Evolutionary conservation across 1,140 invertebrate species (phyloP), one percentile per base, ranked within the genome.

Genomic region (Panonychus citri): DNA sequence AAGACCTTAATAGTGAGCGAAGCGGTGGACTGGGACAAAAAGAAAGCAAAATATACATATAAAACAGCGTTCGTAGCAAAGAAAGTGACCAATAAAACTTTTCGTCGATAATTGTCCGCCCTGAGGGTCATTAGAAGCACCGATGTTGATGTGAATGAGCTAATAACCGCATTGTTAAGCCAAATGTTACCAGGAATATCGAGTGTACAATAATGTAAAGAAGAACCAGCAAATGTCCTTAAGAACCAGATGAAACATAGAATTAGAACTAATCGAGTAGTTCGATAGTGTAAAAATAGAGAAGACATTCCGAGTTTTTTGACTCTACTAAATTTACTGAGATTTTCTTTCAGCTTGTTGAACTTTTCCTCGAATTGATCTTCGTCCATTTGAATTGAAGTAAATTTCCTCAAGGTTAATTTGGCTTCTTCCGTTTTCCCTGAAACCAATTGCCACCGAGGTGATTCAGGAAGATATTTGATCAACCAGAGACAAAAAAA

Each of bases 211-310:
- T 83, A 81, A 0, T 82, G 82, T 4, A 87, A 66, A 1, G 81
- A 83, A 62, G 85, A 86, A 66, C 85, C 86, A 8, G 82, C 78
- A 43, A 80, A 77, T 53, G 79, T 80, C 64, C 80, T 82, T 15
- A 81, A 80, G 64, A 84, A 85, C 62, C 62, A 64, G 10, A 57
- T 26, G n/a, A 64, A 58, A 52, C 58, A 60, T 7, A 64, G 34
- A 39, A 57, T 55, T 2, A 64, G 46, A 13, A 21, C 24, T 5
- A 27, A 21, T 26, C 12, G 10, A 17, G 27, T 21, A 26, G 24
- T 15, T 51, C 24, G 25, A 13, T 7, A 12, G 17, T 21, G 15
- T 10, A 1, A 10, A 25, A 46, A 42, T 43, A 46, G 43, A 28
- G 56, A 56, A 54, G 56, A 54, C 12, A 61, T 26, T 7, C 56